Conservation (phyloP, 2,113 vertebrate species). For the Esox niger region DNA sequence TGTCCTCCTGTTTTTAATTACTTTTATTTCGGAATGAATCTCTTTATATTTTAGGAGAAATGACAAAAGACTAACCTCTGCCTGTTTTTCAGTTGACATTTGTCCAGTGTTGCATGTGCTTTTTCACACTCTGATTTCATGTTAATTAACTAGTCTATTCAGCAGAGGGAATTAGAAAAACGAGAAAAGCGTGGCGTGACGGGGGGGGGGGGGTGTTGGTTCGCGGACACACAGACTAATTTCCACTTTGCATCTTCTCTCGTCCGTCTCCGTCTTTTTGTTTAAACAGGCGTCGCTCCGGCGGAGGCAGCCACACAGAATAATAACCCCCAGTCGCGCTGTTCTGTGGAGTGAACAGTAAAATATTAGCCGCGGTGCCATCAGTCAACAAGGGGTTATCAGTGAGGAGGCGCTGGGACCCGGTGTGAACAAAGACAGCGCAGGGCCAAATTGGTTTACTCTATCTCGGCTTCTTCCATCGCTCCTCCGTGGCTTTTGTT, state of each 20-base stretch:
- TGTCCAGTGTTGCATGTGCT: conserved; percentile 2
- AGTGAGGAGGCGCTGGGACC: neutral
- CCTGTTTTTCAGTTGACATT: conserved; percentile 53
- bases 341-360: neutral
- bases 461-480: neutral
- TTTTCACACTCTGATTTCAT: conserved; percentile 20
- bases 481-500: neutral
- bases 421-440: neutral
- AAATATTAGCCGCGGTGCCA: neutral
- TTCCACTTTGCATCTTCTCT: conserved; percentile 6
- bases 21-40: conserved; percentile 39
- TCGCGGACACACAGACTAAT: neutral
- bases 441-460: conserved; percentile 4
- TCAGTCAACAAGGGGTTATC: conserved; percentile 7
- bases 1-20: conserved; percentile 60
- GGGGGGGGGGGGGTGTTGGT: neutral
- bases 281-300: neutral
- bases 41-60: conserved; percentile 37
- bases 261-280: too few species aligned
- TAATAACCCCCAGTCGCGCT: neutral
- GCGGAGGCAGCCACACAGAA: neutral
- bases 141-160: conserved; percentile 54
- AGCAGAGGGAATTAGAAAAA: conserved; percentile 8
- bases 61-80: conserved; percentile 49
- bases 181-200: neutral